Conservation (phyloP, 2,888 invertebrate genomes). For the Allophyes oxyacanthae region DNA sequence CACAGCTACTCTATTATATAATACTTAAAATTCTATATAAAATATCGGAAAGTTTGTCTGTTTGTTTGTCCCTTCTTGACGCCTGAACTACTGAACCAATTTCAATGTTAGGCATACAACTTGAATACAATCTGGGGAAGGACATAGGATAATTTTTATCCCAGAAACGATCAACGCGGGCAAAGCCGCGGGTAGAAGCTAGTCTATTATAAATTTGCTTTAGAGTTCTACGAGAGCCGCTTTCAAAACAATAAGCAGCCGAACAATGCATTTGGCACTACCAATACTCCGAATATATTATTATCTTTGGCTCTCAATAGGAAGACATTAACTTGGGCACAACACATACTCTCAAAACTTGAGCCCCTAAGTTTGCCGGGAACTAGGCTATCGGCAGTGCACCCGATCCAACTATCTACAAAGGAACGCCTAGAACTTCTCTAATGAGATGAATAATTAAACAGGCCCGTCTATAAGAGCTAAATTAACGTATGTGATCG, state of each 20-base stretch:
- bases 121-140: too few relatives aligned
- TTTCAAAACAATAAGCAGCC: slow-evolving; percentile 43
- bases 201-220: not conserved
- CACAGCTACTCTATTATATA: too few relatives aligned
- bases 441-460: slow-evolving; percentile 88
- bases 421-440: slow-evolving; percentile 81
- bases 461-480: slow-evolving; percentile 66
- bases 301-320: slow-evolving; percentile 71
- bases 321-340: slow-evolving; percentile 69
- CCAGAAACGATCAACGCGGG: too few relatives aligned
- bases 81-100: too few relatives aligned
- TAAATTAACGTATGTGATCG: slow-evolving; percentile 54
- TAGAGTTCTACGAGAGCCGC: not conserved
- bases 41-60: too few relatives aligned
- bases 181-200: not conserved
- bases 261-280: slow-evolving; percentile 53
- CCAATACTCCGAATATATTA: slow-evolving; percentile 64
- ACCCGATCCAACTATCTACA: slow-evolving; percentile 74
- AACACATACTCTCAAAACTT: slow-evolving; percentile 78
- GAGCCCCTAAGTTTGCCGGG: slow-evolving; percentile 63
- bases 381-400: slow-evolving; percentile 82
- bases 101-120: too few relatives aligned
- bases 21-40: too few relatives aligned
- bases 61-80: too few relatives aligned
- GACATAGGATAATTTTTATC: too few relatives aligned